Percentiles rank a stretch among this genome's conserved stretches.
These are phyloP conservation scores for Brenthis ino DNA, from an alignment of 2,888 invertebrate genomes.

Conservation along the genomic window DNA sequence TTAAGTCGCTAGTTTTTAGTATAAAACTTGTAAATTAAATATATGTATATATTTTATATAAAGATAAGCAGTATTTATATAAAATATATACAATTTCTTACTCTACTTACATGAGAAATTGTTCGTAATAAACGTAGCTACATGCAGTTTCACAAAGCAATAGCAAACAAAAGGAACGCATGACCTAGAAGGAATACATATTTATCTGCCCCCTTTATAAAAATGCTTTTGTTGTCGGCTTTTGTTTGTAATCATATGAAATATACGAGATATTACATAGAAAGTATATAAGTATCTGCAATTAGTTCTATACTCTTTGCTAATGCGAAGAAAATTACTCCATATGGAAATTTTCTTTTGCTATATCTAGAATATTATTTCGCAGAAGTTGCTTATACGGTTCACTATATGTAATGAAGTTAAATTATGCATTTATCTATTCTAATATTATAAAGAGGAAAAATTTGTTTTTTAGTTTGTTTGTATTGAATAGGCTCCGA, in stretches of 20 bases:
- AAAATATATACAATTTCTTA: constrained; percentile 2
- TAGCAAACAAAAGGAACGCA: constrained; percentile 32
- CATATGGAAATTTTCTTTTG: too few species aligned
- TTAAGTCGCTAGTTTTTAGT: too few species aligned
- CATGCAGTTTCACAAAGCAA: constrained; percentile 36
- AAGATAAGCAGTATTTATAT: too few species aligned
- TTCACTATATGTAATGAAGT: too few species aligned
- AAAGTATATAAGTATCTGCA: neutral
- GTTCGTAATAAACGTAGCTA: constrained; percentile 36
- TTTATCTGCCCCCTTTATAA: constrained; percentile 29
- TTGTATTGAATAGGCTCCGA: too few species aligned
- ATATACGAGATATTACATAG: neutral
- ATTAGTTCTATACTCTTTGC: neutral
- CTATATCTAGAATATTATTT: too few species aligned
- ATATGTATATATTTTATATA: too few species aligned
- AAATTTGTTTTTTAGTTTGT: too few species aligned
- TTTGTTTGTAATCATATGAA: constrained; percentile 14
- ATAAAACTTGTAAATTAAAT: too few species aligned
- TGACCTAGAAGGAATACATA: constrained; percentile 34
- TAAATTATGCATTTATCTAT: too few species aligned
- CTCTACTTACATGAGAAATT: constrained; percentile 22
- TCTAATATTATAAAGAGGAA: too few species aligned
- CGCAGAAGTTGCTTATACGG: too few species aligned
- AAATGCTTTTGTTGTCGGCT: constrained; percentile 16
- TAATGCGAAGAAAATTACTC: constrained; percentile 2